Percentiles rank a stretch among this genome's conserved stretches.
Evolutionary conservation across 2,797 vertebrate genomes (phyloP).

Genomic region (Acrossocheilus wenchowensis): DNA sequence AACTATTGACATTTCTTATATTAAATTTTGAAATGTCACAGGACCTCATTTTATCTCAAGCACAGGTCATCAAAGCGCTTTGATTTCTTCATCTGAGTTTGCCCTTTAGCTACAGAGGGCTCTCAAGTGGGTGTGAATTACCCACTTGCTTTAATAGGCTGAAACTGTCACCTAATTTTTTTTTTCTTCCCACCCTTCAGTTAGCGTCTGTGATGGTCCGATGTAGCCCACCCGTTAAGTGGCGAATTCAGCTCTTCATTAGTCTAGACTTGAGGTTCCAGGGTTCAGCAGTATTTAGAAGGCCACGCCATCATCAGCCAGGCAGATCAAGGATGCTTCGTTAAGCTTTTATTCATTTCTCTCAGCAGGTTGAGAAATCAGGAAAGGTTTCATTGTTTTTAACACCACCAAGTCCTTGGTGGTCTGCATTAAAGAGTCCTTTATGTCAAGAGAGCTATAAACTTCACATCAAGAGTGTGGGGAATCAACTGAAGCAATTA

Average conservation of each 20-base stretch:
- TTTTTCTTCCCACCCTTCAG: neutral
- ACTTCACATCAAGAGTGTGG: constrained; percentile 49
- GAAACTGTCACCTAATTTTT: constrained; percentile 32
- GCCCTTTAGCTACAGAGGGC: neutral
- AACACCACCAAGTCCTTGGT: constrained; percentile 52
- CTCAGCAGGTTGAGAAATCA: constrained; percentile 43
- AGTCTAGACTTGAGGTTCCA: constrained; percentile 8
- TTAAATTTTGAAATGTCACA: neutral
- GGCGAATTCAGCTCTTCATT: constrained; percentile 37
- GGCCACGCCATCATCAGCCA: constrained; percentile 18
- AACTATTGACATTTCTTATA: neutral
- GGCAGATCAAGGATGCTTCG: constrained; percentile 34
- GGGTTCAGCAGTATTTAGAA: constrained; percentile 20
- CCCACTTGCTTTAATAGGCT: constrained; percentile 4
- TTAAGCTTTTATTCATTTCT: constrained; percentile 48
- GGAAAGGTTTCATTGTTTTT: constrained; percentile 60
- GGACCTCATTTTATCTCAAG: neutral
- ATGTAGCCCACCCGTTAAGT: constrained; percentile 14
- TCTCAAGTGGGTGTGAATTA: constrained; percentile 25
- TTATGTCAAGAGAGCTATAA: constrained; percentile 53
- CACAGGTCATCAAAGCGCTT: neutral
- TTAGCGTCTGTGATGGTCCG: neutral
- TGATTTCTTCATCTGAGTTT: neutral
- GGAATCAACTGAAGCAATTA: constrained; percentile 58
- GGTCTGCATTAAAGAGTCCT: constrained; percentile 55